These are phyloP conservation scores for Cancer borealis DNA, from an alignment of 2,888 invertebrate genomes.

Conservation along the genomic window DNA sequence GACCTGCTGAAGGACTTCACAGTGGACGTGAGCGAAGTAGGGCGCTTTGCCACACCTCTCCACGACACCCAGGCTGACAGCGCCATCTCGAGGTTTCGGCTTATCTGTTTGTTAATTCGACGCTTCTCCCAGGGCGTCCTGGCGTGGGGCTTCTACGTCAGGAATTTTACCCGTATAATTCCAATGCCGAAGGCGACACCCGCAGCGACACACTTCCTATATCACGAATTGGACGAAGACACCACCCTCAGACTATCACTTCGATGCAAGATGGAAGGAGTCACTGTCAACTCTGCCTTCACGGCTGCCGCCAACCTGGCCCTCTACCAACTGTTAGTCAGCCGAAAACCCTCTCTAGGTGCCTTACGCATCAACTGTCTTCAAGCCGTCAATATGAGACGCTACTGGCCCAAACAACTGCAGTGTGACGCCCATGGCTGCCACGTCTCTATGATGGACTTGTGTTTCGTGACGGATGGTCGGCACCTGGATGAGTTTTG, in stretches of 20 bases:
- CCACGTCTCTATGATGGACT: conserved; percentile 76
- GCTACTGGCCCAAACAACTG: conserved; percentile 70
- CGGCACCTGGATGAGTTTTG: conserved; percentile 71
- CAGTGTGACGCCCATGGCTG: conserved; percentile 73
- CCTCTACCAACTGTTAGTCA: conserved; percentile 65
- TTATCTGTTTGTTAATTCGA: not conserved
- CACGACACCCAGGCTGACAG: conserved; percentile 61
- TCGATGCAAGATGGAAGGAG: conserved; percentile 74
- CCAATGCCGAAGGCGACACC: conserved; percentile 43
- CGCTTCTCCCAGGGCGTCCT: conserved; percentile 62
- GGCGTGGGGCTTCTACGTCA: conserved; percentile 56
- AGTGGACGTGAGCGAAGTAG: conserved; percentile 64
- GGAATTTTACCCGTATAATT: conserved; percentile 64
- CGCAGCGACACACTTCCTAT: conserved; percentile 63
- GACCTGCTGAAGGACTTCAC: conserved; percentile 60
- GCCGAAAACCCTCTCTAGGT: not conserved
- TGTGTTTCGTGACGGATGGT: conserved; percentile 52
- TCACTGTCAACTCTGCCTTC: conserved; percentile 76
- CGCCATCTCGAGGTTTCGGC: not conserved
- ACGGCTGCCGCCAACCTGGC: conserved; percentile 77
- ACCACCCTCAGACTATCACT: conserved; percentile 62
- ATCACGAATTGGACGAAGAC: conserved; percentile 65
- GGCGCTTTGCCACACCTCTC: conserved; percentile 57
- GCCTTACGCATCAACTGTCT: conserved; percentile 56
- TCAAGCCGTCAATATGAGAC: conserved; percentile 76